phyloP scores from a whole-genome alignment of 2,888 invertebrate species.

The Xestobium rufovillosum region DNA sequence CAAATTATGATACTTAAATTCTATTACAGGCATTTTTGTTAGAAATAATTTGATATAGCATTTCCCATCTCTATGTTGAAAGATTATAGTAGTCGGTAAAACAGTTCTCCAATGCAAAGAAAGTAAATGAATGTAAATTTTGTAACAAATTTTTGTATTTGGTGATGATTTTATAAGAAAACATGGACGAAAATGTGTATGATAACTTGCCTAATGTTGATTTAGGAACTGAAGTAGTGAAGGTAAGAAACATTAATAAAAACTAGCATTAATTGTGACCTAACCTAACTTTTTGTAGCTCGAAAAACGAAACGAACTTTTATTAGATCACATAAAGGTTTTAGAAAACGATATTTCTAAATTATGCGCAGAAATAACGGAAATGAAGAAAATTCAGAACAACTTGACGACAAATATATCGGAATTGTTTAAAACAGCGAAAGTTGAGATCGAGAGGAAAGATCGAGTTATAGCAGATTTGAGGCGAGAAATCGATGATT shows the following conservation, averaged over 20 bases:
- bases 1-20: no score
- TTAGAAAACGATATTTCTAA: conserved; percentile 33
- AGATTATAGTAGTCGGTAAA: no score
- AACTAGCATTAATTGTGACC: not conserved
- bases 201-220: conserved; percentile 37
- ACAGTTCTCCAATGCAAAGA: no score
- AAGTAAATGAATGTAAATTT: no score
- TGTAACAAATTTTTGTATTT: no score
- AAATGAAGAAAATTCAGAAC: conserved; percentile 34
- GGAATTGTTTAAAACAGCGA: conserved; percentile 45
- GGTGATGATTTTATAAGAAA: no score
- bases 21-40: no score
- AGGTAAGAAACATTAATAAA: conserved; percentile 23
- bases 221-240: conserved; percentile 27
- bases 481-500: conserved; percentile 37
- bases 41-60: no score
- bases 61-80: no score
- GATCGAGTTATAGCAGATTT: conserved; percentile 43
- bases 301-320: conserved; percentile 28
- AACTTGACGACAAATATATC: conserved; percentile 42
- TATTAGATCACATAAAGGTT: conserved; percentile 25
- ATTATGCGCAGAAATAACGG: conserved; percentile 27
- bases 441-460: conserved; percentile 45
- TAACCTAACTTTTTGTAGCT: conserved; percentile 28
- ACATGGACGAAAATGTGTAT: no score